A percentile compares a stretch with the other conserved stretches of the same genome.
These are phyloP conservation scores for Julus scanicus DNA, from an alignment of 2,888 invertebrate species.

Conservation along the genomic window DNA sequence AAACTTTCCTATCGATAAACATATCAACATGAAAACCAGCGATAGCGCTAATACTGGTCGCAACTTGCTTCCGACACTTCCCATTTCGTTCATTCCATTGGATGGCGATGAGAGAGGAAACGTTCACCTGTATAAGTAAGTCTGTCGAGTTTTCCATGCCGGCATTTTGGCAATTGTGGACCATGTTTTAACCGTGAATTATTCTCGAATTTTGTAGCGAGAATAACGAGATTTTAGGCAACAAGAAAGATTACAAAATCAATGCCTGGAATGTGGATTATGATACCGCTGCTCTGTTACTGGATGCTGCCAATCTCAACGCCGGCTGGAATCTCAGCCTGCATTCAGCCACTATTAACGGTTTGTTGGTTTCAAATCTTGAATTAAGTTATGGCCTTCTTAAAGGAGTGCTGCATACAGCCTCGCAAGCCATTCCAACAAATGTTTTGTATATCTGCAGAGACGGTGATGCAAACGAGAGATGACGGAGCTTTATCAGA, in stretches of 20 bases:
- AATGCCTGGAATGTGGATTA: not conserved
- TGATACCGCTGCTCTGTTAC: not conserved
- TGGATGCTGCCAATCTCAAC: not conserved
- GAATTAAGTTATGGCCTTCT: too few species aligned
- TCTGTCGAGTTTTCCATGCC: not conserved
- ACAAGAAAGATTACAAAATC: not conserved
- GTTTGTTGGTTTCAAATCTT: too few species aligned
- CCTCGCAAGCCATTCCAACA: too few species aligned
- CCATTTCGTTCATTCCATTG: not conserved
- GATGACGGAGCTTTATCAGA: not conserved
- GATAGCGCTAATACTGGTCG: not conserved
- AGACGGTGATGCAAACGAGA: not conserved
- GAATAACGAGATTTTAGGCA: not conserved
- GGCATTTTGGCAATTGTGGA: not conserved
- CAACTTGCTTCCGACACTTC: not conserved
- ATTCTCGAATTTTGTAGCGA: not conserved
- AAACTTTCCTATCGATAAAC: not conserved
- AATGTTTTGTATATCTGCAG: too few species aligned
- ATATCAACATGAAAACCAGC: not conserved
- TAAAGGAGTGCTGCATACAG: too few species aligned
- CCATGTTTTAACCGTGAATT: not conserved
- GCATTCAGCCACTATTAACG: not conserved
- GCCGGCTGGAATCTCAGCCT: not conserved
- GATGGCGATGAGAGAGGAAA: not conserved
- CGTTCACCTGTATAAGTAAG: not conserved